Evolutionary conservation across 2,797 vertebrate species (phyloP), one percentile per base, ranked within the genome.

Genomic region (Mastacembelus armatus): DNA sequence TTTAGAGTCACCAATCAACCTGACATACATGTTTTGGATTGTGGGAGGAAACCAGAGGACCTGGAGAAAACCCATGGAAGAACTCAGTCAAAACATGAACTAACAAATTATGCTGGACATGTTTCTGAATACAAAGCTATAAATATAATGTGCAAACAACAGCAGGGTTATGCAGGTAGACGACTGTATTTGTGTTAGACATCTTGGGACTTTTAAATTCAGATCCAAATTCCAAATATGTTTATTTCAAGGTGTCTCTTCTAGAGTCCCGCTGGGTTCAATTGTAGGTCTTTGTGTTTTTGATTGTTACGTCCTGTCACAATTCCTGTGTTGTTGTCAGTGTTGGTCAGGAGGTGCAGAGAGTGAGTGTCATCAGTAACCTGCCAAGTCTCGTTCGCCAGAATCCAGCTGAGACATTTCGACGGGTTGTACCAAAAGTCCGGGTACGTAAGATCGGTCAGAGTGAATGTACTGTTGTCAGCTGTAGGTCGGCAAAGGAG

Each of bases 361-460:
- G 95, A 89, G 94, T 92, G 39, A 98, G 96, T 18, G 96, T 98
- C 77, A 95, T 98, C 54, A 95, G 95, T 77, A 98, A 96, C 88
- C 94, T 98, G 86, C 96, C 97, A 0, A 91, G 90, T 71, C 91
- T 98, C 33, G 96, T 98, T 84, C 94, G 95, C 65, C 96, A 97
- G 89, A 98, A 96, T 86, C 96, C 97, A 63, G 93, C 96, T 12
- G 97, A 98, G 87, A 97, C 96, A 0, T 95, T 98, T 79, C 94
- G 96, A 52, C 94, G 96, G 48, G 96, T 98, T 26, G 93, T 98
- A 66, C 97, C 96, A 59, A 97, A 97, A 93, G 95, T 98, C 81
- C 94, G 95, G 93, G 96, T 98, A 94, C 66, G 96, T 74, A 19
- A 14, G n/a, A 29, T 26, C 35, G 22, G n/a, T 61, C 12, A 8